Percentiles rank a stretch among this genome's conserved stretches.
These are phyloP conservation scores for Rhagonycha fulva DNA, from an alignment of 2,888 invertebrate genomes.

Conservation along the genomic window DNA sequence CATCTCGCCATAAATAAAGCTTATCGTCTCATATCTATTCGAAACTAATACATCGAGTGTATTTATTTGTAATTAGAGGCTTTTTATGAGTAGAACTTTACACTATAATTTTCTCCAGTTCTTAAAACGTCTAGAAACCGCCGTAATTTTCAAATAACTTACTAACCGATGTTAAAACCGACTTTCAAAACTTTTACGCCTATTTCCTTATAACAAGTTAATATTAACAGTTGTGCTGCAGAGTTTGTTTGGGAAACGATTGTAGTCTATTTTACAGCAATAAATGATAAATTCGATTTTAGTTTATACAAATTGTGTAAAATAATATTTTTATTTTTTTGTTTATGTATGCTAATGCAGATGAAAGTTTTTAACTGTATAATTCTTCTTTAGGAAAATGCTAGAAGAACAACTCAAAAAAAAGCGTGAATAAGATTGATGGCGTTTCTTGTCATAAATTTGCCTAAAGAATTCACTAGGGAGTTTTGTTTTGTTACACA, in stretches of 20 bases:
- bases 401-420: slow-evolving; percentile 29
- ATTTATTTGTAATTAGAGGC: slow-evolving; percentile 41
- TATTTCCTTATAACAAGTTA: background rate
- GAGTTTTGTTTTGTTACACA: slow-evolving; percentile 47
- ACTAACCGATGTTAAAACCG: background rate
- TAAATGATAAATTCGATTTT: background rate
- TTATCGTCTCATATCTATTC: slow-evolving; percentile 43
- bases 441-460: slow-evolving; percentile 50
- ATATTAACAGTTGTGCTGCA: background rate
- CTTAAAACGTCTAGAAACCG: slow-evolving; percentile 18
- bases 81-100: slow-evolving; percentile 36
- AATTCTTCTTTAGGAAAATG: slow-evolving; percentile 28
- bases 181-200: background rate
- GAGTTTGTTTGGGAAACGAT: background rate
- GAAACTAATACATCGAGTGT: slow-evolving; percentile 38
- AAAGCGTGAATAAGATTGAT: slow-evolving; percentile 48
- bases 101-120: slow-evolving; percentile 35
- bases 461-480: slow-evolving; percentile 50
- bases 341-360: slow-evolving; percentile 34
- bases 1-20: slow-evolving; percentile 43
- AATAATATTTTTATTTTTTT: slow-evolving; percentile 28
- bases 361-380: slow-evolving; percentile 31
- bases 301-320: slow-evolving; percentile 12
- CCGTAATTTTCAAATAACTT: background rate
- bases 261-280: background rate